Base-by-base conservation (phyloP, 2,113 vertebrate genomes). In the Calyptommatus sinebrachiatus region DNA sequence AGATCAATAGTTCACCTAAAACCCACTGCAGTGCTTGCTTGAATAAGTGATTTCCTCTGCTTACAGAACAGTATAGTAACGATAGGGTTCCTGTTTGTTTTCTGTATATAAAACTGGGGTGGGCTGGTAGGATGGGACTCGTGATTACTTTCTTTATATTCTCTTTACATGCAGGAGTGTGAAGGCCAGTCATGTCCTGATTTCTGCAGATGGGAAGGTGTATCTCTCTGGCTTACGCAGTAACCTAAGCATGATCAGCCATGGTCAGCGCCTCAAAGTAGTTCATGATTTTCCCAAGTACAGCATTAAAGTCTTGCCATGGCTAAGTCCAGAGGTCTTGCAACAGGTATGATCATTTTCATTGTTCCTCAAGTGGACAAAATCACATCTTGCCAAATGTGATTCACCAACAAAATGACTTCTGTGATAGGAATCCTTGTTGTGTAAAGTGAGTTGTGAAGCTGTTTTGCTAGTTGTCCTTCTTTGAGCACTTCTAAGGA, bases 251-350 rank as follows among this genome's bases (percentile, higher is more conserved):
- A 95, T 99, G 94, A 99, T 99, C 87, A 97, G 96, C 79, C 97
- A 99, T 0, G 98, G 98, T 66, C 98, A 98, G 90, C 93, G 97
- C 31, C 96, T 96, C 77, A 96, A 93, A 73, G 97, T 98, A 28
- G 97, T 99, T 73, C 98, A 99, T 0, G 98, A 99, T 86, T 99
- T 99, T 74, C 98, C 98, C 65, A 97, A 97, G 87, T 97, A 99
- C 94, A 97, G 97, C 74, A 91, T 97, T 87, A 98, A 98, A 86
- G 97, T 98, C 77, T 91, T 99, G 79, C 98, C 98, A 0, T 99
- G 98, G 98, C 97, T 99, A 72, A 99, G 98, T 85, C 98, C 98
- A 0, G 98, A 99, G 88, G 97, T 99, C 78, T 90, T 99, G 77
- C 98, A 99, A 90, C 98, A 99, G 97, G 98, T 99, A 60, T 29